Conservation (phyloP, 2,797 vertebrate genomes). For the Sebastes oblongus region DNA sequence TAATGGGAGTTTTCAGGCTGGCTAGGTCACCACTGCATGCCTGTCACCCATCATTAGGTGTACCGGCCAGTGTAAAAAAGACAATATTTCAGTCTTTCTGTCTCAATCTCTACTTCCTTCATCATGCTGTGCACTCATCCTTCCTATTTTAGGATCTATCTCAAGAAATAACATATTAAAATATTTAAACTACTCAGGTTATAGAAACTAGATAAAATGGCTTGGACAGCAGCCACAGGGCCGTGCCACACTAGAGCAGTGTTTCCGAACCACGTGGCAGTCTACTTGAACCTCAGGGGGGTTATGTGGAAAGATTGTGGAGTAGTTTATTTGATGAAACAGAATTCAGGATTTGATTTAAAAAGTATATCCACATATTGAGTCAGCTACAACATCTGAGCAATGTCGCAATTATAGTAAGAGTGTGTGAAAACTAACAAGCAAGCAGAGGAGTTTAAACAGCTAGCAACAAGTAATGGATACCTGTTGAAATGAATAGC, state of each 20-base stretch:
- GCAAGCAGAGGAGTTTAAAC: not conserved
- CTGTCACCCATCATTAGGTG: conserved; percentile 56
- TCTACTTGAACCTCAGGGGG: not conserved
- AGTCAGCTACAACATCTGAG: not conserved
- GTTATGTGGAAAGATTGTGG: not conserved
- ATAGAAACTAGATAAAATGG: not conserved
- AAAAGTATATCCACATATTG: not conserved
- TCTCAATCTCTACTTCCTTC: not conserved
- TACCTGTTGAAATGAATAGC: not conserved
- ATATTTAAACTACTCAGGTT: not conserved
- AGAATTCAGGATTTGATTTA: not conserved
- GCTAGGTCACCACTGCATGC: conserved; percentile 13
- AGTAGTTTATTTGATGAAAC: not conserved
- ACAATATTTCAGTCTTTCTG: not conserved
- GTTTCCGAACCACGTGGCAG: not conserved
- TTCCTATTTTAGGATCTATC: not conserved
- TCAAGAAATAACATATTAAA: not conserved
- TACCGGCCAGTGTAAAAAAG: not conserved
- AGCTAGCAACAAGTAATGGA: too few species aligned
- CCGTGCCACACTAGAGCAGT: not conserved
- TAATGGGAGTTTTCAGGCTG: conserved; percentile 41
- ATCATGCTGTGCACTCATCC: not conserved
- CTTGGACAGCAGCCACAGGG: not conserved
- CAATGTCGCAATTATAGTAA: not conserved
- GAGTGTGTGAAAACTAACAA: not conserved